Evolutionary conservation across 2,888 invertebrate species (phyloP).

Genomic region (Oligia strigilis): DNA sequence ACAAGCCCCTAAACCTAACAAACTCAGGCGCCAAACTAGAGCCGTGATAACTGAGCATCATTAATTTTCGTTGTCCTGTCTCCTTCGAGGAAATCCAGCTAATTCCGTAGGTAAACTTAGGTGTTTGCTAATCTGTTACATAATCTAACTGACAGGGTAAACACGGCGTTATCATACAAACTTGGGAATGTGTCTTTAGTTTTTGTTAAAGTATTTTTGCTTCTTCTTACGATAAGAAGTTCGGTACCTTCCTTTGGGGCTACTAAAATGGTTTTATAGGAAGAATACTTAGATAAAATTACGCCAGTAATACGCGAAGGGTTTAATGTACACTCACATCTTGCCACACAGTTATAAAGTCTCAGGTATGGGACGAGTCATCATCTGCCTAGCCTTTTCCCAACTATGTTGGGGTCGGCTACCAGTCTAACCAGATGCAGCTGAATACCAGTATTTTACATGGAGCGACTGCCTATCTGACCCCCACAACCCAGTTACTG

Average conservation of each 20-base stretch:
- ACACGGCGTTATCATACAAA: slow-evolving; percentile 39
- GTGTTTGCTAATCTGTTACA: slow-evolving; percentile 37
- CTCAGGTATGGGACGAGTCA: background rate
- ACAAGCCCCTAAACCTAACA: slow-evolving; percentile 38
- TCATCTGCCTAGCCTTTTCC: too few relatives aligned
- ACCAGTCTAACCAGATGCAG: too few relatives aligned
- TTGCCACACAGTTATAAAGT: background rate
- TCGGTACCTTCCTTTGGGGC: background rate
- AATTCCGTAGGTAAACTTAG: slow-evolving; percentile 56
- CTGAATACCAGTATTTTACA: too few relatives aligned
- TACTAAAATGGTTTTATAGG: slow-evolving; percentile 9
- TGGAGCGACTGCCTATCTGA: too few relatives aligned
- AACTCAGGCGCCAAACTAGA: slow-evolving; percentile 32
- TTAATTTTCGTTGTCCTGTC: slow-evolving; percentile 58
- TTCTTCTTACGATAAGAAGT: slow-evolving; percentile 9
- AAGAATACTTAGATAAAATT: background rate
- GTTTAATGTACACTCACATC: background rate
- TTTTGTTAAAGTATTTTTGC: slow-evolving; percentile 30
- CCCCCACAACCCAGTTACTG: too few relatives aligned
- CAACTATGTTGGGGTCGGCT: too few relatives aligned
- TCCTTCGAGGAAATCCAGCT: slow-evolving; percentile 32
- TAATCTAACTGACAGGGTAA: slow-evolving; percentile 22
- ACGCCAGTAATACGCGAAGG: background rate
- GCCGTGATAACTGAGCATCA: slow-evolving; percentile 46
- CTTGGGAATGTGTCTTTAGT: slow-evolving; percentile 11